Conservation (phyloP, 2,113 vertebrate species). For the Echinops telfairi region DNA sequence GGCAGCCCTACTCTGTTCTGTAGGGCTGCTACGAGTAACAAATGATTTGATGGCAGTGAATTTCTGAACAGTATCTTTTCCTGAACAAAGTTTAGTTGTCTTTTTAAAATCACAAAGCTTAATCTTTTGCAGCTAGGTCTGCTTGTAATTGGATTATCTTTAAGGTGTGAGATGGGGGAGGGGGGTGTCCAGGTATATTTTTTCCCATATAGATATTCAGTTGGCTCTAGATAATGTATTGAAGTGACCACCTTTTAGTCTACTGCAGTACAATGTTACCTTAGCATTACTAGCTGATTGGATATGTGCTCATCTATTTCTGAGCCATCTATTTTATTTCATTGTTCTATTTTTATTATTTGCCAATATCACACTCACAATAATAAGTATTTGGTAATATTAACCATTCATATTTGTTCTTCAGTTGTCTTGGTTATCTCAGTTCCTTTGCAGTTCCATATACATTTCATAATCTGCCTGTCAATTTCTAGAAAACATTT, state of each 20-base stretch:
- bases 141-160: too few species aligned
- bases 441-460: neutral
- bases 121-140: too few species aligned
- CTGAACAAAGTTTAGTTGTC: neutral
- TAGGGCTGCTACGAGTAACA: too few species aligned
- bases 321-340: neutral
- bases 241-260: neutral
- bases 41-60: too few species aligned
- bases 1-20: too few species aligned
- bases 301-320: neutral
- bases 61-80: neutral
- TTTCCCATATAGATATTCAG: neutral
- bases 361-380: neutral
- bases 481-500: neutral
- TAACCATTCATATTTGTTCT: neutral
- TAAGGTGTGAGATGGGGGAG: too few species aligned
- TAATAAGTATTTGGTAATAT: conserved; percentile 6
- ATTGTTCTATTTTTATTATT: neutral
- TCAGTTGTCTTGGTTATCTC: neutral
- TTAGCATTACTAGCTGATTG: too few species aligned
- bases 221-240: neutral
- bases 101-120: too few species aligned
- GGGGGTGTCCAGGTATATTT: too few species aligned
- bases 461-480: conserved; percentile 31
- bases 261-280: too few species aligned